Base-by-base conservation (phyloP, 2,113 vertebrate genomes). In the Puffinus mauretanicus region DNA sequence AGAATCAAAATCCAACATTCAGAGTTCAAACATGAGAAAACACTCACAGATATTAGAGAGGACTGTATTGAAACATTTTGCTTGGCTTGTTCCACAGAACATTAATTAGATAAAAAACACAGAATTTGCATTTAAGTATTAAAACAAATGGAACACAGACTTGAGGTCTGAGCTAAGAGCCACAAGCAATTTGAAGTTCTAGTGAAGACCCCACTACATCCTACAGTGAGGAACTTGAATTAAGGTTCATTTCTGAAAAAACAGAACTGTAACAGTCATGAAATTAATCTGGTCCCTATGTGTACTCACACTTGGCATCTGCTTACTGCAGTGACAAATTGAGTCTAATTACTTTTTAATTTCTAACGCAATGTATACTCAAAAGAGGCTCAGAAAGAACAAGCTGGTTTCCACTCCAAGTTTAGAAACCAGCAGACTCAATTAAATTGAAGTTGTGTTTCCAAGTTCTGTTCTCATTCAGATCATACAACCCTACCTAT, bases 291-390 rank as follows among this genome's bases (percentile, higher is more conserved):
- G 29, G 54, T 67, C 51, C 51, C 84, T 83, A 20, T 14, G 26
- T 54, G 32, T 61, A 70, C 64, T 88, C 61, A 77, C 77, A 86
- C 26, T 80, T 85, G 51, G 70, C 58, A 88, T 64, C 72, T 82
- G 66, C 76, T 82, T 89, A 87, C 34, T 55, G 38, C 61, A 88
- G 36, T 40, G 83, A 92, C 73, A 93, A 94, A 91, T 3, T 71
- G 9, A 92, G 66, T 91, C 75, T 38, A 90, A 84, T 84, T 81
- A 77, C 54, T 85, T 91, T 95, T 96, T 40, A 64, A 94, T 83
- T 96, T 87, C 71, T 78, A 80, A 86, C 46, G 84, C 71, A 90
- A 70, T 29, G 16, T n/a, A 62, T 65, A 80, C 54, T 67, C 90
- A 65, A 71, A 91, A 84, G 46, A 84, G 25, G 42, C 58, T 87